A percentile compares a stretch with the other conserved stretches of the same genome.
Conservation (phyloP, 1,140 invertebrate genomes). For the Himalopsyche phryganea region DNA sequence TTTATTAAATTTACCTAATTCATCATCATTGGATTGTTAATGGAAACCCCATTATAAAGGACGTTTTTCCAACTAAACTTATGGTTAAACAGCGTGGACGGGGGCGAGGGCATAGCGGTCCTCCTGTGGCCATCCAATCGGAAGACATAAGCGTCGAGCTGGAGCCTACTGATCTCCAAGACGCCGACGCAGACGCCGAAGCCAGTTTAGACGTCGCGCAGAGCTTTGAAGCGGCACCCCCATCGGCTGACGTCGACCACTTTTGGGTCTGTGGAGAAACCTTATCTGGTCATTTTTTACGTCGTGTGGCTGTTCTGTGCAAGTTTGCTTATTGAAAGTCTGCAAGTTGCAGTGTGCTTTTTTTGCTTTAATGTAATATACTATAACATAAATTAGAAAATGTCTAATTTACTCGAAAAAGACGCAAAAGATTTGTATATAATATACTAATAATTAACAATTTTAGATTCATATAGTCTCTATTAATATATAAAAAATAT, state of each 20-base stretch:
- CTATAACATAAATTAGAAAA: too few species aligned
- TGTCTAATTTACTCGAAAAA: too few species aligned
- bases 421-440: too few species aligned
- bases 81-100: not conserved
- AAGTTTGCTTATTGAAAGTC: not conserved
- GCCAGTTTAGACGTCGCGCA: not conserved
- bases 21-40: too few species aligned
- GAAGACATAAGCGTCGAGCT: not conserved
- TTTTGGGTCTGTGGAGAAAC: constrained; percentile 12
- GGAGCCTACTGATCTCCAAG: constrained; percentile 3
- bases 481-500: too few species aligned
- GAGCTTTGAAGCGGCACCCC: constrained; percentile 3
- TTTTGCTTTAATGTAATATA: not conserved
- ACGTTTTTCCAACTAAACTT: too few species aligned
- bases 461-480: too few species aligned
- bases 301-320: too few species aligned
- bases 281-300: too few species aligned
- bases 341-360: not conserved
- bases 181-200: constrained; percentile 8
- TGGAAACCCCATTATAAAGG: too few species aligned
- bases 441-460: too few species aligned
- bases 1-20: too few species aligned
- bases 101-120: not conserved
- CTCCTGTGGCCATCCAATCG: not conserved
- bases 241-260: constrained; percentile 16